Conservation (phyloP, 1,140 invertebrate genomes). For the Zophobas atratus region DNA sequence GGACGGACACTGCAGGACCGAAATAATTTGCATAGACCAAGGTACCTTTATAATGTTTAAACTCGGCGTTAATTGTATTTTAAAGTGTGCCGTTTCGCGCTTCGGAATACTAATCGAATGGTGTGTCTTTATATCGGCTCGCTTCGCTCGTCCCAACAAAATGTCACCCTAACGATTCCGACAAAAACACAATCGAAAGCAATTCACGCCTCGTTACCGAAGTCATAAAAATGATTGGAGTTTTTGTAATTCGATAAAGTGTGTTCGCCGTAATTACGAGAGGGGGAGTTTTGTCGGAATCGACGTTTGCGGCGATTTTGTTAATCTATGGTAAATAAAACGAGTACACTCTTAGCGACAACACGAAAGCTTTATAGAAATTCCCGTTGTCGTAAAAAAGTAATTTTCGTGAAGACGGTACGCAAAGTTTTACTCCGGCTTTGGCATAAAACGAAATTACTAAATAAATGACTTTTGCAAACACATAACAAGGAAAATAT, state of each 20-base stretch:
- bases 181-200: too few species aligned
- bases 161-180: too few species aligned
- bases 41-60: slow-evolving; percentile 38
- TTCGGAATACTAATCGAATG: slow-evolving; percentile 18
- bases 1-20: slow-evolving; percentile 32
- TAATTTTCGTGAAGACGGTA: slow-evolving; percentile 11
- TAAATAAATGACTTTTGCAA: slow-evolving; percentile 9
- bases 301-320: neutral
- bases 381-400: slow-evolving; percentile 10
- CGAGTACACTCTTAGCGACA: neutral
- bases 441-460: slow-evolving; percentile 3
- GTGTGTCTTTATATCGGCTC: too few species aligned
- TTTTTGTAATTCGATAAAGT: neutral
- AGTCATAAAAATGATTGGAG: too few species aligned
- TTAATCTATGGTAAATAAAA: slow-evolving; percentile 1
- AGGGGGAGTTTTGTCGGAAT: neutral
- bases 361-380: slow-evolving; percentile 19
- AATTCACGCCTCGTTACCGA: too few species aligned
- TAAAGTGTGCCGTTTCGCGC: slow-evolving; percentile 16
- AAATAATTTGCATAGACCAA: slow-evolving; percentile 17
- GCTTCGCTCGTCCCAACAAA: too few species aligned
- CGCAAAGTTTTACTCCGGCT: slow-evolving; percentile 10
- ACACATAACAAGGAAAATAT: slow-evolving; percentile 1
- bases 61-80: slow-evolving; percentile 25
- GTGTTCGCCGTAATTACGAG: neutral